A percentile compares a stretch with the other conserved stretches of the same genome.
Evolutionary conservation across 2,113 vertebrate genomes (phyloP).

Genomic region (Lontra canadensis): DNA sequence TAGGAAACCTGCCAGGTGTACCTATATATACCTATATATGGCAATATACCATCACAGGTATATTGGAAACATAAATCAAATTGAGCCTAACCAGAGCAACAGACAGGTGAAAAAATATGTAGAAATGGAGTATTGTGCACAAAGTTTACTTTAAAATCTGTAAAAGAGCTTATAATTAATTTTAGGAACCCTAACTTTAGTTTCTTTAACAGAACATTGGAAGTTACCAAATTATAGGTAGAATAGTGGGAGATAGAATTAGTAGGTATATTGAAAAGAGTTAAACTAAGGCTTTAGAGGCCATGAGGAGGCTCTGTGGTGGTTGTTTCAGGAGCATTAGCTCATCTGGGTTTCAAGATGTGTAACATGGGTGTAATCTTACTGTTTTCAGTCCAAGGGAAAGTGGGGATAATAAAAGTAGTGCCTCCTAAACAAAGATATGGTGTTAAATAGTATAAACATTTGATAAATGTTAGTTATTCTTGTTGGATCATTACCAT

Average conservation of each 20-base stretch:
- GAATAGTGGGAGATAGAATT: not conserved
- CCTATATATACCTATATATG: too few species aligned
- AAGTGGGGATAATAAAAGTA: not conserved
- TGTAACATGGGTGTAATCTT: not conserved
- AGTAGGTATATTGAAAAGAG: not conserved
- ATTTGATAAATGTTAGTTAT: not conserved
- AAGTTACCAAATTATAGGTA: slow-evolving; percentile 17
- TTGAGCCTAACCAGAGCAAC: not conserved
- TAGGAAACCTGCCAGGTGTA: too few species aligned
- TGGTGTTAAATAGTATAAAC: not conserved
- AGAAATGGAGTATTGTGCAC: not conserved
- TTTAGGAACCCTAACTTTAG: slow-evolving; percentile 15
- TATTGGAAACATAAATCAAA: not conserved
- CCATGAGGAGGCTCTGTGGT: not conserved
- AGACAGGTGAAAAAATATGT: not conserved
- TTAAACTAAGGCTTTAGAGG: not conserved
- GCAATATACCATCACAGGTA: too few species aligned
- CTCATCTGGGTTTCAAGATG: not conserved
- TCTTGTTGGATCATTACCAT: not conserved
- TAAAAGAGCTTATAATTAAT: not conserved
- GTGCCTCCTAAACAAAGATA: not conserved
- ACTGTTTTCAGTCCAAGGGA: not conserved
- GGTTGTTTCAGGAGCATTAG: not conserved
- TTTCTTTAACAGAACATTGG: slow-evolving; percentile 1
- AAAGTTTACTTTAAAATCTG: slow-evolving; percentile 9